Base-by-base conservation (phyloP, 1,140 invertebrate species). In the Drosophila obscura region DNA sequence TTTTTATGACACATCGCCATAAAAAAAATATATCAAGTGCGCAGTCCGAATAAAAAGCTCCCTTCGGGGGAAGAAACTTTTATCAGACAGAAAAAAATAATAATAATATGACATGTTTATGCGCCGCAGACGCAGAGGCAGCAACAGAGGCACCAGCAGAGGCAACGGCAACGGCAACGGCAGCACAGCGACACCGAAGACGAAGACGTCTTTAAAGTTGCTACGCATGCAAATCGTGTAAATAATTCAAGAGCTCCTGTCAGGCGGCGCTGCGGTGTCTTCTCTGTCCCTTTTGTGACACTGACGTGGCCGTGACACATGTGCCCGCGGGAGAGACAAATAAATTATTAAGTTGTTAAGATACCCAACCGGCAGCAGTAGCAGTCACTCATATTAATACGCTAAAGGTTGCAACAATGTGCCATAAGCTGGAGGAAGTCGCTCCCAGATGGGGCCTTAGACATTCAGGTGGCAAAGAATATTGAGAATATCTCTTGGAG, bases 71-170 rank as follows among this genome's bases (percentile, higher is more conserved):
- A 31, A 58, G 22, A 73, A 58, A 52, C 81, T 85, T 78, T 78
- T 87, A 87, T 80, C 81, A 65, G 81, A 56, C 83, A 79, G 82
- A 74, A 82, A 67, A 85, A 77, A 66, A 74, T 73, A 75, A 77
- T 66, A 78, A 82, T 88, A 87, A 87, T 83, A 82, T 73, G 83
- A 87, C 83, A 88, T 88, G 83, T 87, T 87, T 87, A 87, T 83
- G 83, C 73, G 64, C 46, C 72, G 22, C 64, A 73, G 50, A 73
- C 69, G 69, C 51, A 66, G 31, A 35, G 31, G 60, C 52, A 66
- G 55, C 53, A 35, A 9, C 19, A 28, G 26, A 7, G 26, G 1
- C 5, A 28, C 0, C 41, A 11, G 3, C 53, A 28, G 13, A 28
- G 13, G 22, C 22, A 24, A 24, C 2, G 22, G 3, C 22, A 24